Conservation (phyloP, 2,888 invertebrate species). For the Caenorhabditis sp. region DNA sequence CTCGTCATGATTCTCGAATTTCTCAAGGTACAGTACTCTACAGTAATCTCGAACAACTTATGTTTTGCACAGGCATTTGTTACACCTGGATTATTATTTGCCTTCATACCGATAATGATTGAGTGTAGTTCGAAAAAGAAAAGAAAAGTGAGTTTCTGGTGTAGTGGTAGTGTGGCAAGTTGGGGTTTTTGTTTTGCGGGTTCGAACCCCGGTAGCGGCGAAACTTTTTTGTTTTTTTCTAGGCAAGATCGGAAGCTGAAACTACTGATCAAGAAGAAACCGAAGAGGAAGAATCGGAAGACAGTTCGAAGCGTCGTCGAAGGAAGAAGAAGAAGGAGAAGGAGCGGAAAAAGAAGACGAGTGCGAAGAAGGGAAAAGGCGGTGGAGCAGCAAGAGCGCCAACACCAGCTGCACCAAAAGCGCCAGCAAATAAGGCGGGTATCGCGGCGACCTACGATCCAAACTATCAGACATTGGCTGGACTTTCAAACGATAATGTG, state of each 20-base stretch:
- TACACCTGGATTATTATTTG: neutral
- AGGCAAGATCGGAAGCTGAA: neutral
- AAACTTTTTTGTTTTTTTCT: too few relatives aligned
- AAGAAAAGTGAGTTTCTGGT: neutral
- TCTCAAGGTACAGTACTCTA: neutral
- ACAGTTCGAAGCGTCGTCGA: neutral
- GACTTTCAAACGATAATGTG: constrained; percentile 8
- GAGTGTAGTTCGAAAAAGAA: neutral
- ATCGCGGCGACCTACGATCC: constrained; percentile 1
- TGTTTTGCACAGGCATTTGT: neutral
- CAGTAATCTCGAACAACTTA: neutral
- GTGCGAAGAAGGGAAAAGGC: neutral
- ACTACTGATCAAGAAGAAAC: neutral
- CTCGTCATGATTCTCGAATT: neutral
- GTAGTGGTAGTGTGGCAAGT: too few relatives aligned
- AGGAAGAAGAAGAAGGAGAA: too few relatives aligned
- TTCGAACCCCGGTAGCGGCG: too few relatives aligned
- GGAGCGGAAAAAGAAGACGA: neutral
- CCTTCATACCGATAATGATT: neutral
- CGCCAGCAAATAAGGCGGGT: constrained; percentile 1
- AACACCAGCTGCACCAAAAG: neutral
- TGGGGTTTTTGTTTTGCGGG: too few relatives aligned
- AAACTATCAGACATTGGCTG: constrained; percentile 18
- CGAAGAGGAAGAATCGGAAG: neutral
- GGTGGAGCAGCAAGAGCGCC: too few relatives aligned